Evolutionary conservation across 2,113 vertebrate genomes (phyloP).

Genomic region (Propithecus coquereli): DNA sequence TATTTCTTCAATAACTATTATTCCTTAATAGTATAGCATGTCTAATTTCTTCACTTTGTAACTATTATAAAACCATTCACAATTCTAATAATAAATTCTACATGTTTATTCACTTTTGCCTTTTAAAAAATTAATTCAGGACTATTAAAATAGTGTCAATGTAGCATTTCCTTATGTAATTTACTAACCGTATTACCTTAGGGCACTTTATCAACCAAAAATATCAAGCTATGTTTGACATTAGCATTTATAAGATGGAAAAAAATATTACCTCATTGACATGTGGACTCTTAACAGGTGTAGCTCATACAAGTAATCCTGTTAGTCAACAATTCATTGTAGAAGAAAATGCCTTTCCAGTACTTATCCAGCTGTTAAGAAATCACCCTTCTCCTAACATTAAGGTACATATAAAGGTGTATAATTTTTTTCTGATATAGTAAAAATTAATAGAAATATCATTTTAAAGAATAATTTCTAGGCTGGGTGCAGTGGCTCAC

Average conservation of each 20-base stretch:
- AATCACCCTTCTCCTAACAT: slow-evolving; percentile 77
- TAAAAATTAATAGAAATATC: background rate
- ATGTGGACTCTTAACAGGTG: slow-evolving; percentile 75
- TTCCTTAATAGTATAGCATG: background rate
- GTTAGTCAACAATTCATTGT: slow-evolving; percentile 79
- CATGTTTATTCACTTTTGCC: slow-evolving; percentile 4
- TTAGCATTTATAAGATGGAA: background rate
- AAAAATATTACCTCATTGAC: background rate
- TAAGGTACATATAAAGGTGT: slow-evolving; percentile 74
- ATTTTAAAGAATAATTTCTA: slow-evolving; percentile 3
- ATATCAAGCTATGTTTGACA: background rate
- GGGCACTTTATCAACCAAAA: background rate
- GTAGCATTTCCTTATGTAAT: background rate
- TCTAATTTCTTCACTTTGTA: slow-evolving; percentile 5
- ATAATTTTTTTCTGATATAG: background rate
- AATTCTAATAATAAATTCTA: background rate
- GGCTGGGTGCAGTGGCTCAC: too few species aligned
- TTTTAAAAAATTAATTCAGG: slow-evolving; percentile 13
- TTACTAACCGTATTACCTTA: background rate
- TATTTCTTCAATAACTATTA: slow-evolving; percentile 13
- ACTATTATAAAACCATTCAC: background rate
- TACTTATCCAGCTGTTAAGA: slow-evolving; percentile 81
- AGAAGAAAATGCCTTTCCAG: slow-evolving; percentile 81
- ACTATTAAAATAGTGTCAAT: background rate
- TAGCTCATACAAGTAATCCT: slow-evolving; percentile 81